Conservation (phyloP, 2,797 vertebrate species). For the Acipenser transmontanus region DNA sequence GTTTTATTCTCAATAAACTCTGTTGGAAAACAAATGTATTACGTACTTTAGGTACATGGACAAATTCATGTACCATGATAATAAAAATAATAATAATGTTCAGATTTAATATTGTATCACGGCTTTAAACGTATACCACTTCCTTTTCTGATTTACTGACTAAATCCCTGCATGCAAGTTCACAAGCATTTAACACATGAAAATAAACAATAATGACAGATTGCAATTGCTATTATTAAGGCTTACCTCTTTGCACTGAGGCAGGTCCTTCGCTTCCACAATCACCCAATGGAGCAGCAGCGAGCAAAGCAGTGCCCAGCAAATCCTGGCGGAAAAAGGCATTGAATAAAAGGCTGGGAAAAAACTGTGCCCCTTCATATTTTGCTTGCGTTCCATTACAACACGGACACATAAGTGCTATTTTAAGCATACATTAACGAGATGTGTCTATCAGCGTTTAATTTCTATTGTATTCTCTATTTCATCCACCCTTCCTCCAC, state of each 20-base stretch:
- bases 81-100: too few relatives aligned
- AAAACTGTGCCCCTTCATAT: constrained; percentile 9
- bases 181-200: background rate
- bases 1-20: too few relatives aligned
- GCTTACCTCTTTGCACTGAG: constrained; percentile 60
- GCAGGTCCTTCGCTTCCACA: constrained; percentile 35
- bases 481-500: background rate
- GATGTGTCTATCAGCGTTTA: too few relatives aligned
- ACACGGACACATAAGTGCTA: background rate
- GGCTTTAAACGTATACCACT: too few relatives aligned
- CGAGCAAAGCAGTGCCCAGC: constrained; percentile 43
- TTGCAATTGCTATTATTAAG: constrained; percentile 7
- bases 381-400: constrained; percentile 14
- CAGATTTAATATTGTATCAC: too few relatives aligned
- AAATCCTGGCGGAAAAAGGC: constrained; percentile 14
- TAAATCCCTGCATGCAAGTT: too few relatives aligned
- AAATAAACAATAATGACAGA: constrained; percentile 2
- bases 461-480: background rate
- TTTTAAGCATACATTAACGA: background rate
- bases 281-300: constrained; percentile 34
- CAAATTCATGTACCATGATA: too few relatives aligned
- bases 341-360: constrained; percentile 8
- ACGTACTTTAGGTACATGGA: too few relatives aligned
- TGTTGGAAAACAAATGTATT: too few relatives aligned
- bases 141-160: too few relatives aligned